Conservation (phyloP, 2,888 invertebrate genomes). For the Spicauda simplicius region DNA sequence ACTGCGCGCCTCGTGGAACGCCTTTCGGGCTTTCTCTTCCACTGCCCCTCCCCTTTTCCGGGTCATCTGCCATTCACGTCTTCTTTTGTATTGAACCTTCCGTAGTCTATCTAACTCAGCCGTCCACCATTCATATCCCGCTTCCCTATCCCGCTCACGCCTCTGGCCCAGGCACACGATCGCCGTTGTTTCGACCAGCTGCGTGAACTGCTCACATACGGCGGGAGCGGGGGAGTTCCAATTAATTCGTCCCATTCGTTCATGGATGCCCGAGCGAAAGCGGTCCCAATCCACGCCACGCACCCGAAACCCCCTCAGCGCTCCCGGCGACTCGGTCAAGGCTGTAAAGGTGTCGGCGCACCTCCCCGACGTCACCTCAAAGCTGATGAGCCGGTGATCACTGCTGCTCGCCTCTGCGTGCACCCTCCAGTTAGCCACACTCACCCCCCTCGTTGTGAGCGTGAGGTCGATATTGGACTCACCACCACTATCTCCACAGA, state of each 20-base stretch:
- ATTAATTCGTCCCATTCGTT: conserved; percentile 11
- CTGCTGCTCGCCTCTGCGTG: conserved; percentile 36
- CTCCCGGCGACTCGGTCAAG: not conserved
- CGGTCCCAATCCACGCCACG: conserved; percentile 11
- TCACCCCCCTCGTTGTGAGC: not conserved
- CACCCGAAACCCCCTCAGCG: conserved; percentile 8
- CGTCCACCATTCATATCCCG: no score
- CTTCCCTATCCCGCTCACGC: no score
- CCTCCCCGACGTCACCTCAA: not conserved
- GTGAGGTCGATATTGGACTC: conserved; percentile 39
- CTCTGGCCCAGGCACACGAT: no score
- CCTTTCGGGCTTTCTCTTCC: no score
- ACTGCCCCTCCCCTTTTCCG: no score
- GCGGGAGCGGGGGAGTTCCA: conserved; percentile 36
- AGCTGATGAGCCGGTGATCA: conserved; percentile 44
- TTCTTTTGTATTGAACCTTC: no score
- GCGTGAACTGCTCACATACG: not conserved
- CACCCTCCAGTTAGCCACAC: conserved; percentile 20
- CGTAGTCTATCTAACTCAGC: no score
- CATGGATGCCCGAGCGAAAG: conserved; percentile 10
- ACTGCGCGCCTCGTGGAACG: no score
- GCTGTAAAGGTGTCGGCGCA: not conserved
- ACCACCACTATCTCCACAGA: conserved; percentile 29
- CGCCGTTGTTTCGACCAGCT: no score
- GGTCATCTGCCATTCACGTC: no score